Evolutionary conservation across 1,140 invertebrate species (phyloP).

Genomic region (Drosophila tani): DNA sequence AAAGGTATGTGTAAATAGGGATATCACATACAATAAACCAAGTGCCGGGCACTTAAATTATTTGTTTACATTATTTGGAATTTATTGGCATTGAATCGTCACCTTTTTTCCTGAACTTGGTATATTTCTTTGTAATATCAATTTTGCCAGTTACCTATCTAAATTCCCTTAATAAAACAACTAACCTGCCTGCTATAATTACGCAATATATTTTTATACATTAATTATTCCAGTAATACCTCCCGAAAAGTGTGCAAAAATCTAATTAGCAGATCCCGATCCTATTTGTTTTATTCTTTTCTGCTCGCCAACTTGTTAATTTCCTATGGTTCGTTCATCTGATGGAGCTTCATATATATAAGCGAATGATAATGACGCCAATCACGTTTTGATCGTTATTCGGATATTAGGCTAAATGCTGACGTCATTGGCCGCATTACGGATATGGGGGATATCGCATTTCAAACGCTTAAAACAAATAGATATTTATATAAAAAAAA

Average conservation of each 20-base stretch:
- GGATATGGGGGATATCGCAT: conserved; percentile 14
- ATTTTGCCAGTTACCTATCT: no score
- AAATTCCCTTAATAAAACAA: not conserved
- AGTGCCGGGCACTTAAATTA: not conserved
- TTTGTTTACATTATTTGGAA: not conserved
- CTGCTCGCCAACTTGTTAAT: conserved; percentile 19
- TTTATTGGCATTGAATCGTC: not conserved
- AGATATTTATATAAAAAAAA: not conserved
- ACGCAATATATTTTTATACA: not conserved
- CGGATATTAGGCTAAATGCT: conserved; percentile 24
- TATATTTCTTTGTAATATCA: not conserved
- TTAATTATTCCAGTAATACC: not conserved
- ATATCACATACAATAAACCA: not conserved
- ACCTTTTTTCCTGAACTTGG: not conserved
- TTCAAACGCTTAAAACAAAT: conserved; percentile 1
- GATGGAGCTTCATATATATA: conserved; percentile 4
- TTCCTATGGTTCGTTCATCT: conserved; percentile 10
- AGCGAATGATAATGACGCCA: conserved; percentile 35
- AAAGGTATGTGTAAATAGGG: conserved; percentile 1
- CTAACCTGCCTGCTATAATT: no score
- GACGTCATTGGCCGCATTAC: conserved; percentile 28
- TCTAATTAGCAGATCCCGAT: conserved; percentile 16
- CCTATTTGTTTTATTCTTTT: conserved; percentile 18
- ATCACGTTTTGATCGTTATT: conserved; percentile 45
- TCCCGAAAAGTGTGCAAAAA: conserved; percentile 12